Evolutionary conservation across 1,140 invertebrate species (phyloP).

Genomic region (Hycleus cichorii): DNA sequence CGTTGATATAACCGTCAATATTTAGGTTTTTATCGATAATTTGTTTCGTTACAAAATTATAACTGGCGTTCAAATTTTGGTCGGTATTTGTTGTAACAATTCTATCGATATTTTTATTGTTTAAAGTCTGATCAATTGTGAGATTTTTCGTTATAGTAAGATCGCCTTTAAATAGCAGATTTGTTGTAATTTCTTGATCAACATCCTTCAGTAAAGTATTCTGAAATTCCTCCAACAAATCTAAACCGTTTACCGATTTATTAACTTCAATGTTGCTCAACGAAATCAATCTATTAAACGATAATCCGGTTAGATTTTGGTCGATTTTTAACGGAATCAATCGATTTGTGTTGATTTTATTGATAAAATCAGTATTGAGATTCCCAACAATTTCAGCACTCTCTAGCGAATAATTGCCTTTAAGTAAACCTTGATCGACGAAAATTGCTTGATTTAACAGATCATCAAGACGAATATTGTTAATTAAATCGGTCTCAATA

Average conservation of each 20-base stretch:
- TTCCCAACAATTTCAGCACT: slow-evolving; percentile 21
- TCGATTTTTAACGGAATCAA: slow-evolving; percentile 29
- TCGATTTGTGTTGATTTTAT: slow-evolving; percentile 28
- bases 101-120: slow-evolving; percentile 30
- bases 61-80: slow-evolving; percentile 31
- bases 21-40: slow-evolving; percentile 21
- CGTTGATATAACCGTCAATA: slow-evolving; percentile 30
- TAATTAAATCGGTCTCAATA: not conserved
- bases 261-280: slow-evolving; percentile 26
- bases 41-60: slow-evolving; percentile 27
- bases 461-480: not conserved
- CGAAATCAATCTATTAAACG: slow-evolving; percentile 11
- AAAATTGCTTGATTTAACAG: slow-evolving; percentile 25
- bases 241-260: slow-evolving; percentile 28
- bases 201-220: slow-evolving; percentile 33
- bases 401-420: slow-evolving; percentile 26
- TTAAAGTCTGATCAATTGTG: slow-evolving; percentile 33
- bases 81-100: slow-evolving; percentile 36
- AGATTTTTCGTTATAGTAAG: slow-evolving; percentile 37
- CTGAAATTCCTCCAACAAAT: slow-evolving; percentile 25
- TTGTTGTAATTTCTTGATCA: not conserved
- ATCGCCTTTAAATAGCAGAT: slow-evolving; percentile 22
- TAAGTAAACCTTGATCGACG: slow-evolving; percentile 27
- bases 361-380: slow-evolving; percentile 26
- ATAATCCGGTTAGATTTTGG: slow-evolving; percentile 25